Evolutionary conservation across 1,140 invertebrate species (phyloP).

Genomic region (Drosophila bipectinata): DNA sequence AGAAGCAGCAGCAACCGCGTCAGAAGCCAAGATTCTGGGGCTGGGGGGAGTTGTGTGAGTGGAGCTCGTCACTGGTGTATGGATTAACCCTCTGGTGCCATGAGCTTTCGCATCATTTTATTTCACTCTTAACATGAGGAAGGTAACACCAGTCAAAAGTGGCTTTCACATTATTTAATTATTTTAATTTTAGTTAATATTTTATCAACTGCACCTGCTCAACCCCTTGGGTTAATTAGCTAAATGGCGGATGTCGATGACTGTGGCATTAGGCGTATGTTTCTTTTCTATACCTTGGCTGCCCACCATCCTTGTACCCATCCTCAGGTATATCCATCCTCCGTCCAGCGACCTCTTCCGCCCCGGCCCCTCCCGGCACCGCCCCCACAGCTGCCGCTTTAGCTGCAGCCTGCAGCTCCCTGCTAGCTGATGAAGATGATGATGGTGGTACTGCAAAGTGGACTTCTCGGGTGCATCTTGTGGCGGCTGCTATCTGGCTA

Average conservation of each 20-base stretch:
- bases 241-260: conserved; percentile 80
- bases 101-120: not conserved
- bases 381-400: conserved; percentile 58
- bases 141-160: no score
- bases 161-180: no score
- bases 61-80: conserved; percentile 17
- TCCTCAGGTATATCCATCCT: conserved; percentile 19
- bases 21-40: conserved; percentile 26
- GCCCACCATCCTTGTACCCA: conserved; percentile 18
- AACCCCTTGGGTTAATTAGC: conserved; percentile 50
- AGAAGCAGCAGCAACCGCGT: conserved; percentile 17
- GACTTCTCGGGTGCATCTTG: conserved; percentile 34
- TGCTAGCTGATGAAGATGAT: conserved; percentile 12
- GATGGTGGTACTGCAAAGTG: conserved; percentile 47
- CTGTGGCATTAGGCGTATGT: conserved; percentile 80
- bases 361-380: conserved; percentile 32
- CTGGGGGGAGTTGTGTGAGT: not conserved
- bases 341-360: conserved; percentile 24
- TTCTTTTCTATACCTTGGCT: conserved; percentile 47
- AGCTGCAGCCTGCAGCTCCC: conserved; percentile 8
- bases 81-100: conserved; percentile 28
- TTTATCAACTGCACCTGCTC: no score
- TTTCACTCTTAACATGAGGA: no score
- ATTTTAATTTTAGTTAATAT: no score
- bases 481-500: conserved; percentile 57